These are phyloP conservation scores for Epinotia nisella DNA, from an alignment of 2,888 invertebrate genomes.

Conservation along the genomic window DNA sequence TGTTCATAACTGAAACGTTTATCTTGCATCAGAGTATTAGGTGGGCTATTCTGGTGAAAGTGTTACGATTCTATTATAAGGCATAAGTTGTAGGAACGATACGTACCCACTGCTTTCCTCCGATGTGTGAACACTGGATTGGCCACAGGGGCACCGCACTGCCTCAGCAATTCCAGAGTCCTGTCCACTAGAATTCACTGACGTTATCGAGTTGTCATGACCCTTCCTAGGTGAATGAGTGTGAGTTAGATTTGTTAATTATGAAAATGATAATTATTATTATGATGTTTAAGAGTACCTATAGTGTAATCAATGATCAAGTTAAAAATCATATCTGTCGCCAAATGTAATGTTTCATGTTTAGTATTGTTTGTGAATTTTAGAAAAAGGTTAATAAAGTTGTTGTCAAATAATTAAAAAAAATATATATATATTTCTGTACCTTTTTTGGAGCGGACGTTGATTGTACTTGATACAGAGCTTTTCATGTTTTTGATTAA, in stretches of 20 bases:
- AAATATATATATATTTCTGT: slow-evolving; percentile 45
- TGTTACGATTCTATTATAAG: too few species aligned
- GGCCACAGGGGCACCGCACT: slow-evolving; percentile 86
- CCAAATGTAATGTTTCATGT: background rate
- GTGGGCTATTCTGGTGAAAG: too few species aligned
- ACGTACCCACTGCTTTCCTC: slow-evolving; percentile 89
- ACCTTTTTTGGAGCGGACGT: slow-evolving; percentile 79
- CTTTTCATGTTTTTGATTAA: slow-evolving; percentile 78
- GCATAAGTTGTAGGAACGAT: background rate
- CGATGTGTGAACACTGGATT: slow-evolving; percentile 87
- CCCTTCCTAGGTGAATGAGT: slow-evolving; percentile 69
- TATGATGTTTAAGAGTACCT: slow-evolving; percentile 15
- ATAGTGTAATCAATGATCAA: background rate
- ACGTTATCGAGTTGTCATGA: slow-evolving; percentile 90
- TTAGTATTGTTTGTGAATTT: slow-evolving; percentile 25
- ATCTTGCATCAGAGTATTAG: background rate
- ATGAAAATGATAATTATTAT: slow-evolving; percentile 31
- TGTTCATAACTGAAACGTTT: background rate
- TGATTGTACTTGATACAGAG: slow-evolving; percentile 83
- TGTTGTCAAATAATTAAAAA: background rate
- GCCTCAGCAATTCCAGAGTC: slow-evolving; percentile 90
- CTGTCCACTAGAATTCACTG: slow-evolving; percentile 92
- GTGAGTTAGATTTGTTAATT: slow-evolving; percentile 45
- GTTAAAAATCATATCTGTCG: background rate
- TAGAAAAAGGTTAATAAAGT: slow-evolving; percentile 2